Evolutionary conservation across 2,888 invertebrate species (phyloP), one percentile per base, ranked within the genome.

Genomic region (Ochropleura plecta): DNA sequence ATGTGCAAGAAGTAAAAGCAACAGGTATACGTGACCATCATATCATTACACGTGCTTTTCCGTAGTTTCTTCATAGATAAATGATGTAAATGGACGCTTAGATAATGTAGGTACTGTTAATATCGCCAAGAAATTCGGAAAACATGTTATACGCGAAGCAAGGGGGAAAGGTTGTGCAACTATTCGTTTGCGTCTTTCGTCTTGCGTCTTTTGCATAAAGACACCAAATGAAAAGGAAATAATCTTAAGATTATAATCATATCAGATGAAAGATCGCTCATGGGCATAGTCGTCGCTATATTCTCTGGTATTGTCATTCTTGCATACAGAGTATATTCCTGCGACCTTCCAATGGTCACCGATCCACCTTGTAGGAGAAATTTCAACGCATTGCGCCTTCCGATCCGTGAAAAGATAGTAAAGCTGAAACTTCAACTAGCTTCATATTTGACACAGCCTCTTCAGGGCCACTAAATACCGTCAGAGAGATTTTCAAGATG

Each of bases 1-100:
- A 77, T 48, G 14, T 30, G 44, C n/a, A 59, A 55, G 40, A 63
- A 70, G n/a, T 16, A 42, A 53, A 78, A 12, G 42, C n/a, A n/a
- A 18, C 9, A 20, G 9, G 76, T 30, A 44, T 44, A 48, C n/a
- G 42, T 78, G 30, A 49, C 12, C 8, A 49, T 40, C 30, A 63
- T 12, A 49, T 40, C 48, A 70, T 12, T 4, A 44, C 49, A 76
- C 55, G 78, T 76, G 62, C 8, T 5, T 46, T 40, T 62, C 60
- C 12, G 1, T 12, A 12, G 8, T 78, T 70, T 63, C 44, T 16
- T 63, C 5, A 55, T 76, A n/a, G 55, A 63, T 46, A 10, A 73
- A 73, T 62, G 5, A 73, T 62, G 60, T 48, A 30, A 55, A 63
- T 73, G 14, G 46, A 62, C 53, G 62, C 12, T 46, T 40, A 51